A percentile compares a stretch with the other conserved stretches of the same genome.
phyloP scores from a whole-genome alignment of 1,140 invertebrate species.

The Dinothrombium tinctorium region DNA sequence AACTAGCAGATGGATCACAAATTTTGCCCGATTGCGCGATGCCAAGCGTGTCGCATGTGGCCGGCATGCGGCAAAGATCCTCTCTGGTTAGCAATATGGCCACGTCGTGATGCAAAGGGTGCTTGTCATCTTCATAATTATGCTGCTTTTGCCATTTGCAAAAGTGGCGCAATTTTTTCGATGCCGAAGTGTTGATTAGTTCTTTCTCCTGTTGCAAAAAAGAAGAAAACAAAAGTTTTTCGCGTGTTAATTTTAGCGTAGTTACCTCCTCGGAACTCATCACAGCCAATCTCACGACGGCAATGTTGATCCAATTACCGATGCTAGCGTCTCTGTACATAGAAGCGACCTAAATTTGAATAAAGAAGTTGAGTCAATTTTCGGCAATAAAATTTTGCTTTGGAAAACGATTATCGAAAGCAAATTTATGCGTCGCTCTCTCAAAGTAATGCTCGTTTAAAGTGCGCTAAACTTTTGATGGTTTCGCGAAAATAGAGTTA shows the following conservation, averaged over 20 bases:
- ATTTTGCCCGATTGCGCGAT: slow-evolving; percentile 61
- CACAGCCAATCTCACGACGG: slow-evolving; percentile 40
- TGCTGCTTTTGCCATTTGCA: slow-evolving; percentile 39
- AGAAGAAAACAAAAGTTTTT: background rate
- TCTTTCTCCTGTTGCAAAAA: background rate
- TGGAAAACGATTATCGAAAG: too few species aligned
- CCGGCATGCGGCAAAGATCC: slow-evolving; percentile 37
- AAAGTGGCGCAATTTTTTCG: slow-evolving; percentile 32
- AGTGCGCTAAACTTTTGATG: too few species aligned
- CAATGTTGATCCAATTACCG: slow-evolving; percentile 50
- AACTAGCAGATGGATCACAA: slow-evolving; percentile 45
- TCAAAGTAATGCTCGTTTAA: too few species aligned
- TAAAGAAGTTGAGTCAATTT: background rate
- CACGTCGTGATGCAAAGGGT: slow-evolving; percentile 36
- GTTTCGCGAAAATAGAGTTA: slow-evolving; percentile 11
- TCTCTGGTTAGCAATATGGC: slow-evolving; percentile 48
- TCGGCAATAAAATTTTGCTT: background rate
- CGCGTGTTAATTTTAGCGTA: too few species aligned
- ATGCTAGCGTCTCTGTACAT: slow-evolving; percentile 56
- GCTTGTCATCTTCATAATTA: slow-evolving; percentile 26
- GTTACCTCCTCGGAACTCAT: too few species aligned
- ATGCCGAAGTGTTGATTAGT: background rate
- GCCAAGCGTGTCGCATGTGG: slow-evolving; percentile 47
- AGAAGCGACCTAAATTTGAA: slow-evolving; percentile 32
- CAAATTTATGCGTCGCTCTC: too few species aligned